phyloP scores from a whole-genome alignment of 2,113 vertebrate species.

The Calidris pugnax region DNA sequence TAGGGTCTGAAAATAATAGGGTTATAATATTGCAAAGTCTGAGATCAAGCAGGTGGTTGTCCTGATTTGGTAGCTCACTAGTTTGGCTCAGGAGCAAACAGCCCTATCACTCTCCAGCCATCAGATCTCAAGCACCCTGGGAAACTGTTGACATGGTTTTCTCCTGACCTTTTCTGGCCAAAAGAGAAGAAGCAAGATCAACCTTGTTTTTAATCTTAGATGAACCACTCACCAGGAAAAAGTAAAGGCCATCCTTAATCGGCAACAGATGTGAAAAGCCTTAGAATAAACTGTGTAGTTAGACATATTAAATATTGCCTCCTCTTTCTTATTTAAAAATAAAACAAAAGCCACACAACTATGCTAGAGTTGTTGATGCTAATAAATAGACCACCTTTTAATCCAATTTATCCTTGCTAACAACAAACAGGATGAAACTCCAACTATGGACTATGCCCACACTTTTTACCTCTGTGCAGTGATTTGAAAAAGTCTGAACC shows the following conservation, averaged over 20 bases:
- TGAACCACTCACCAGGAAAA: neutral
- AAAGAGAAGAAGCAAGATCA: neutral
- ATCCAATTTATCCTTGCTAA: neutral
- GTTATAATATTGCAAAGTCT: neutral
- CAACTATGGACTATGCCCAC: neutral
- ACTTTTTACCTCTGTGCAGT: neutral
- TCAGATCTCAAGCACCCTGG: neutral
- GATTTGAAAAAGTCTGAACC: neutral
- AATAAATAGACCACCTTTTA: neutral
- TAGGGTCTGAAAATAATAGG: neutral
- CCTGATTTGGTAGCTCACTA: neutral
- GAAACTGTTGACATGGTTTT: accelerated
- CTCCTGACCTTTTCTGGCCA: neutral
- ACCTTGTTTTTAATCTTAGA: neutral
- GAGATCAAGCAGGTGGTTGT: neutral
- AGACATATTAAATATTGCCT: too few relatives aligned
- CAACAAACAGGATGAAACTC: neutral
- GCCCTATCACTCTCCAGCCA: neutral
- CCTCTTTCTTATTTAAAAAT: neutral
- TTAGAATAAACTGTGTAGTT: neutral
- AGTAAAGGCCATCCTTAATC: neutral
- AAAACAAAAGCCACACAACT: neutral
- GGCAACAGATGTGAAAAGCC: neutral
- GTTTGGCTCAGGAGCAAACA: neutral
- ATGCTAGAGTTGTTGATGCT: neutral